Conservation (phyloP, 2,113 vertebrate species). For the Myotis lucifugus region DNA sequence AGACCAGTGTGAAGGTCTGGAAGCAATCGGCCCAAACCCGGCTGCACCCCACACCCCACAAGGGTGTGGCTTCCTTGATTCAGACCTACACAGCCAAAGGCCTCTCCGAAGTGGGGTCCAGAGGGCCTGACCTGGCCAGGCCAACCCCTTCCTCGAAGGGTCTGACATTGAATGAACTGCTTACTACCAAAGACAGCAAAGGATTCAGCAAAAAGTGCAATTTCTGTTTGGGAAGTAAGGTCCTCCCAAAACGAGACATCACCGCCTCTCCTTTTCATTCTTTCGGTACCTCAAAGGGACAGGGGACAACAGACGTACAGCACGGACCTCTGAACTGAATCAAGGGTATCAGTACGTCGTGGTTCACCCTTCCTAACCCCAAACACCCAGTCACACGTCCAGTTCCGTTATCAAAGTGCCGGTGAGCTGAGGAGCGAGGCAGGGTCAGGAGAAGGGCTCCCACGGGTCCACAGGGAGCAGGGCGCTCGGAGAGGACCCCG, state of each 20-base stretch:
- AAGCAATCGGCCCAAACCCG: not conserved
- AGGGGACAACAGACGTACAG: not conserved
- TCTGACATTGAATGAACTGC: not conserved
- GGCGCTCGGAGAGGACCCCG: not conserved
- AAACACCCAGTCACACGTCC: not conserved
- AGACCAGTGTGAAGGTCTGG: fast-evolving
- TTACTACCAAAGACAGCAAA: not conserved
- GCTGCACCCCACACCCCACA: not conserved
- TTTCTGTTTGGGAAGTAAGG: constrained; percentile 58
- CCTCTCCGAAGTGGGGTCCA: not conserved
- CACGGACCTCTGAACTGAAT: not conserved
- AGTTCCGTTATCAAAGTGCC: constrained; percentile 63
- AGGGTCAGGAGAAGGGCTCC: constrained; percentile 14
- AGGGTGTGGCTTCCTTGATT: not conserved
- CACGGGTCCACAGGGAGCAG: constrained; percentile 29
- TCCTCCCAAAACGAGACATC: not conserved
- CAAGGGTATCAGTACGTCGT: not conserved
- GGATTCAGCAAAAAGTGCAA: constrained; percentile 70
- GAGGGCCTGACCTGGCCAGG: not conserved
- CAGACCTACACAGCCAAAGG: not conserved
- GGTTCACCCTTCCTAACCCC: constrained; percentile 59
- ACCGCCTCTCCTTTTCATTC: not conserved
- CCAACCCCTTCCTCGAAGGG: not conserved
- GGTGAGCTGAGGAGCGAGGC: constrained; percentile 15
- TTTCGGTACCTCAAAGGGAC: constrained; percentile 64